These are phyloP conservation scores for Poecilia latipinna DNA, from an alignment of 2,113 vertebrate species.

Conservation along the genomic window DNA sequence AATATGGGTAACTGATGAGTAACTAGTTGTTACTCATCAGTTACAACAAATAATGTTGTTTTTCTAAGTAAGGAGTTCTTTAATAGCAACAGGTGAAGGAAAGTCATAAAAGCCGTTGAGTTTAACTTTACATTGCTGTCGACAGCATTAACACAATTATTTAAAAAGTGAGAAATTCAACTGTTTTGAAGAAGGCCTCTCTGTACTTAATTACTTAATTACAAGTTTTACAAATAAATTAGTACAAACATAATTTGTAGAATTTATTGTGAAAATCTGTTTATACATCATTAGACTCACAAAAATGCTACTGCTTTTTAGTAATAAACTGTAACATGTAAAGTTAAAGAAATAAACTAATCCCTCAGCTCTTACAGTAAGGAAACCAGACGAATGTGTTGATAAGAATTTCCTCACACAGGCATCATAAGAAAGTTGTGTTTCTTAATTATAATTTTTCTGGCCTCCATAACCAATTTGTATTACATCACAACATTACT, in stretches of 20 bases:
- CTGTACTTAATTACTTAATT: no score
- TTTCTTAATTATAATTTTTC: not conserved
- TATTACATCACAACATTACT: not conserved
- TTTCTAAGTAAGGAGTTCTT: not conserved
- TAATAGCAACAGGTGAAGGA: not conserved
- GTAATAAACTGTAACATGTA: not conserved
- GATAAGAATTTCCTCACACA: not conserved
- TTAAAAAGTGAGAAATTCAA: no score
- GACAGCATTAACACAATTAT: not conserved
- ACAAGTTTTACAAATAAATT: no score
- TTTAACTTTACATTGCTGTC: not conserved
- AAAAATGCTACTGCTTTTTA: not conserved
- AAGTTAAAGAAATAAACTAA: not conserved
- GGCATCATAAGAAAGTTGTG: not conserved
- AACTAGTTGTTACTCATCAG: not conserved
- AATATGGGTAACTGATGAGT: not conserved
- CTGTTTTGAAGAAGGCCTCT: no score
- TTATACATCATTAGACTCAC: no score
- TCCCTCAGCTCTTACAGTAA: not conserved
- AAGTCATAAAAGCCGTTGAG: not conserved
- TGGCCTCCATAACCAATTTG: not conserved
- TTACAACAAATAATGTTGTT: not conserved
- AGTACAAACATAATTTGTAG: no score
- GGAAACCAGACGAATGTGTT: not conserved
- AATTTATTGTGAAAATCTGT: no score